Conservation (phyloP, 2,113 vertebrate species). For the Pseudorhombus dupliciocellatus region DNA sequence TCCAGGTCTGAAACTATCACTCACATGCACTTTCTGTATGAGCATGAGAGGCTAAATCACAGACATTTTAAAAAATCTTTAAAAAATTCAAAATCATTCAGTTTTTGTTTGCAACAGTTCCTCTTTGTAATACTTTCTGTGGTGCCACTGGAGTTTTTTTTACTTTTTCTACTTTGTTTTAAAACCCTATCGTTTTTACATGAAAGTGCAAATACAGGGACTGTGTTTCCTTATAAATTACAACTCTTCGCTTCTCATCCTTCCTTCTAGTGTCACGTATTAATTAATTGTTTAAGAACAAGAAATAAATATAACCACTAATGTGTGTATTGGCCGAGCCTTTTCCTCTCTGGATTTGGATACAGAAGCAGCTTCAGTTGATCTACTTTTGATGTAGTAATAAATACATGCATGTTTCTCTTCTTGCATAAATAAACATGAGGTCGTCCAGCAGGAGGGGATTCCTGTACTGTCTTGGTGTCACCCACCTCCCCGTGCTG, state of each 20-base stretch:
- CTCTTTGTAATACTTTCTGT: constrained; percentile 26
- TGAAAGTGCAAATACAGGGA: constrained; percentile 40
- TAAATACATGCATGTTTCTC: constrained; percentile 58
- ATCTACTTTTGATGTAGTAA: constrained; percentile 38
- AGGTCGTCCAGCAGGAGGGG: constrained; percentile 31
- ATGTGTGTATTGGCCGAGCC: neutral
- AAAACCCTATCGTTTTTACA: constrained; percentile 7
- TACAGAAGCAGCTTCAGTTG: constrained; percentile 18
- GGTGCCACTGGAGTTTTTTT: constrained; percentile 14
- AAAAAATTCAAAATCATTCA: constrained; percentile 9
- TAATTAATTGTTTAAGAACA: neutral
- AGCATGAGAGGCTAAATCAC: constrained; percentile 4
- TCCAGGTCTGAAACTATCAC: constrained; percentile 22
- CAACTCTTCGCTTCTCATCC: neutral
- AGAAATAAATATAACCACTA: neutral
- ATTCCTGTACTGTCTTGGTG: constrained; percentile 25
- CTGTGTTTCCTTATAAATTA: neutral
- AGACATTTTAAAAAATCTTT: neutral
- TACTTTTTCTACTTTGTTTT: neutral
- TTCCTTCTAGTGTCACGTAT: constrained; percentile 10
- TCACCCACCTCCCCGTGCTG: constrained; percentile 16
- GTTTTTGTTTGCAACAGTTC: neutral
- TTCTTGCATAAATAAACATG: constrained; percentile 32
- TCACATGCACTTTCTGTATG: constrained; percentile 7
- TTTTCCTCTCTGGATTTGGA: constrained; percentile 13